These are phyloP conservation scores for Podarcis raffonei DNA, from an alignment of 2,113 vertebrate genomes.

Conservation along the genomic window DNA sequence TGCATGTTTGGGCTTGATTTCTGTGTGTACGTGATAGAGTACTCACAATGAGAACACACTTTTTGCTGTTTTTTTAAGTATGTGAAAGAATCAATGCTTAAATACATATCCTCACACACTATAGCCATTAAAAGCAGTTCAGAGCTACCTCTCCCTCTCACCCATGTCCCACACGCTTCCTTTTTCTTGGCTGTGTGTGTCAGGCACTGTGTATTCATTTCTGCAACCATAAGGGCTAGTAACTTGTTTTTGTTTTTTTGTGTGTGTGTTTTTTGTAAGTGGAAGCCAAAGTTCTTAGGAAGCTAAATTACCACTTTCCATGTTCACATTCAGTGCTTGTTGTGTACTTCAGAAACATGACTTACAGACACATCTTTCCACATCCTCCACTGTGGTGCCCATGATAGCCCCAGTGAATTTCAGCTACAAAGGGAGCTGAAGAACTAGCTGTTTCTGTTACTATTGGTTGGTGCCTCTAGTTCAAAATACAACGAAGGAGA, in stretches of 20 bases:
- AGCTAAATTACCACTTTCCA: not conserved
- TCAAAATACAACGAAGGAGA: fast-evolving
- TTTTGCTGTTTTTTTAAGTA: not conserved
- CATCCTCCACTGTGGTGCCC: not conserved
- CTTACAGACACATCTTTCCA: not conserved
- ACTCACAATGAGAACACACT: not conserved
- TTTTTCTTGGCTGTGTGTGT: too few species aligned
- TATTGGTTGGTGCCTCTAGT: not conserved
- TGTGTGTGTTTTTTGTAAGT: too few species aligned
- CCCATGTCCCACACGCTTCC: not conserved
- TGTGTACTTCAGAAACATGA: not conserved
- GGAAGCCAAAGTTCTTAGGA: not conserved
- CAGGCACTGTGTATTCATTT: not conserved
- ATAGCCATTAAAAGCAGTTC: not conserved
- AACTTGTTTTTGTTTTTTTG: not conserved
- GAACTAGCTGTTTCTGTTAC: not conserved
- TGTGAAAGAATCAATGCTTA: not conserved
- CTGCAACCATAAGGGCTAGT: not conserved
- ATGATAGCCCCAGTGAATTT: not conserved
- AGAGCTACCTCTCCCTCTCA: not conserved
- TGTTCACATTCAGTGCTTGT: not conserved
- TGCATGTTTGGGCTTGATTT: not conserved
- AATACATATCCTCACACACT: not conserved
- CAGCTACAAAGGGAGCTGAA: not conserved
- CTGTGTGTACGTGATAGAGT: not conserved